Evolutionary conservation across 2,888 invertebrate species (phyloP).

Genomic region (Morpho achilles): DNA sequence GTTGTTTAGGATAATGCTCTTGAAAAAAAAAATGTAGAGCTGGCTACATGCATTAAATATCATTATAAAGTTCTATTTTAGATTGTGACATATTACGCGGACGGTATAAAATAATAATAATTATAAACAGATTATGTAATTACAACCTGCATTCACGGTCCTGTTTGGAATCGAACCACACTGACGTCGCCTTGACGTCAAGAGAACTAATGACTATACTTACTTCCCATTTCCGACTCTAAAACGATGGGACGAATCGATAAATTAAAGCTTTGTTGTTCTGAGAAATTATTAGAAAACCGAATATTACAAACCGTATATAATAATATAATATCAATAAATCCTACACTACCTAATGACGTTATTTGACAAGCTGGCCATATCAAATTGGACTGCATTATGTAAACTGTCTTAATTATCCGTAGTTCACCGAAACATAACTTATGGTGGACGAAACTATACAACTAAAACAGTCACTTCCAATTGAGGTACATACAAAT

Average conservation of each 20-base stretch:
- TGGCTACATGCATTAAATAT: too few species aligned
- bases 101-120: constrained; percentile 2
- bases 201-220: constrained; percentile 66
- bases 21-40: too few species aligned
- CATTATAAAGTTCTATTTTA: too few species aligned
- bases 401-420: constrained; percentile 1
- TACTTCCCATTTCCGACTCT: constrained; percentile 46
- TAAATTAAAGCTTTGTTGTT: constrained; percentile 56
- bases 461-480: constrained; percentile 54
- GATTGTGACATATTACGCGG: background rate
- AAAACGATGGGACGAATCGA: constrained; percentile 64
- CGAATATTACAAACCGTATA: constrained; percentile 4
- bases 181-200: constrained; percentile 11
- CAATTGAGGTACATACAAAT: constrained; percentile 56
- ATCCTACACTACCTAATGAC: background rate
- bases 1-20: too few species aligned
- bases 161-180: background rate
- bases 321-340: constrained; percentile 7
- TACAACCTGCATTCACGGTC: background rate
- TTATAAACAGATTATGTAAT: background rate
- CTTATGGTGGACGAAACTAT: constrained; percentile 34
- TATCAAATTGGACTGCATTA: constrained; percentile 5
- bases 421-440: background rate
- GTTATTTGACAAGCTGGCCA: constrained; percentile 17
- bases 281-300: constrained; percentile 26